Evolutionary conservation across 2,113 vertebrate genomes (phyloP).

Genomic region (human (Homo sapiens)): DNA sequence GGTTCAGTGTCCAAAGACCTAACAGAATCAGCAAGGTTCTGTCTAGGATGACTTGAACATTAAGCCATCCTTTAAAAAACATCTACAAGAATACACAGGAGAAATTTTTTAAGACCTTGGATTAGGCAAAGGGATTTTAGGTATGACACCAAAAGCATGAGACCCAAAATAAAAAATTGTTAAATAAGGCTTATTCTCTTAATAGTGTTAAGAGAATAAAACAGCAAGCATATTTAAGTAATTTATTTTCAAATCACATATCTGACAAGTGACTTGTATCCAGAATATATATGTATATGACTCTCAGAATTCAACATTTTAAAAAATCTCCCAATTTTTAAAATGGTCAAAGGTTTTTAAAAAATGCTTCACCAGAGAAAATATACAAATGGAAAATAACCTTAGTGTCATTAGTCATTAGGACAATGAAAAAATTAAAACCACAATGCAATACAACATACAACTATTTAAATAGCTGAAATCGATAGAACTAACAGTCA

Average conservation of each 20-base stretch:
- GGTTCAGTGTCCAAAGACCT: background rate
- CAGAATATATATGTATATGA: background rate
- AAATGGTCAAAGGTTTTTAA: background rate
- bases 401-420: background rate
- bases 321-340: background rate
- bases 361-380: background rate
- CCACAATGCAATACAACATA: background rate
- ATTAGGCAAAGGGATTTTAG: background rate
- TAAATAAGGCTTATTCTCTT: background rate
- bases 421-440: background rate
- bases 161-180: background rate
- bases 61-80: background rate
- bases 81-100: background rate
- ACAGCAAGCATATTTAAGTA: background rate
- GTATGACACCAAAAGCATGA: background rate
- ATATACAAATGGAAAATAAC: background rate
- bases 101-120: background rate
- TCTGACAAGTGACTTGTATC: background rate
- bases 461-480: background rate
- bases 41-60: background rate
- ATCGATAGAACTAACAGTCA: background rate
- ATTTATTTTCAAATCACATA: background rate
- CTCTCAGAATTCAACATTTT: background rate
- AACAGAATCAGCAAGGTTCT: background rate
- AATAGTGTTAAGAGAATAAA: background rate